These are phyloP conservation scores for Tachyglossus aculeatus DNA, from an alignment of 2,797 vertebrate species.

Conservation along the genomic window DNA sequence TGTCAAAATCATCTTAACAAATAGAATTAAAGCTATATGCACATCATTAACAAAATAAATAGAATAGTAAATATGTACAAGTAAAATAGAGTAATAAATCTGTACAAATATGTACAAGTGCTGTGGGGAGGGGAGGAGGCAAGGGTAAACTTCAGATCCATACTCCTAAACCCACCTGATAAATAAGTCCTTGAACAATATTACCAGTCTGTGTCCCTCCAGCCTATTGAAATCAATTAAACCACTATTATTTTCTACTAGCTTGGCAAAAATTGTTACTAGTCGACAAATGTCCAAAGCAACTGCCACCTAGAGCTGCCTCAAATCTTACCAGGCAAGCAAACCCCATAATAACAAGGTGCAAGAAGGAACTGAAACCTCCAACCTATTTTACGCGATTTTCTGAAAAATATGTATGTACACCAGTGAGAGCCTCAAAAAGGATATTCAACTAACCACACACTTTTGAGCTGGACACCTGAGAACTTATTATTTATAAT, in stretches of 20 bases:
- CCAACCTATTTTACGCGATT: not conserved
- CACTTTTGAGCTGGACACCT: conserved; percentile 21
- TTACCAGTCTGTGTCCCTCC: not conserved
- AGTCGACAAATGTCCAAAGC: not conserved
- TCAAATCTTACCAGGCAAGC: no score
- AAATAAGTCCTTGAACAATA: not conserved
- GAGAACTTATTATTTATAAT: conserved; percentile 15
- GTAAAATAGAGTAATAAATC: no score
- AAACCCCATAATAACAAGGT: conserved; percentile 3
- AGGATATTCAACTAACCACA: not conserved
- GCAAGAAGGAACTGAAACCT: conserved; percentile 20
- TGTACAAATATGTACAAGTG: no score
- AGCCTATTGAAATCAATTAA: conserved; percentile 25
- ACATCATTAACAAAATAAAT: no score
- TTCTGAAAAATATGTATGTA: conserved; percentile 9
- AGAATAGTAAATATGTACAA: no score
- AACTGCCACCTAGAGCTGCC: not conserved
- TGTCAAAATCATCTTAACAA: no score
- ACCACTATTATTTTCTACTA: not conserved
- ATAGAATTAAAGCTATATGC: no score
- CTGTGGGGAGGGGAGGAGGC: no score
- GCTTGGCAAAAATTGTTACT: not conserved
- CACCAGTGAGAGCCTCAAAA: conserved; percentile 4
- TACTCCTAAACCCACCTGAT: conserved; percentile 1
- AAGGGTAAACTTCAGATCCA: not conserved